Conservation (phyloP, 1,140 invertebrate genomes). For the Anastrepha obliqua region DNA sequence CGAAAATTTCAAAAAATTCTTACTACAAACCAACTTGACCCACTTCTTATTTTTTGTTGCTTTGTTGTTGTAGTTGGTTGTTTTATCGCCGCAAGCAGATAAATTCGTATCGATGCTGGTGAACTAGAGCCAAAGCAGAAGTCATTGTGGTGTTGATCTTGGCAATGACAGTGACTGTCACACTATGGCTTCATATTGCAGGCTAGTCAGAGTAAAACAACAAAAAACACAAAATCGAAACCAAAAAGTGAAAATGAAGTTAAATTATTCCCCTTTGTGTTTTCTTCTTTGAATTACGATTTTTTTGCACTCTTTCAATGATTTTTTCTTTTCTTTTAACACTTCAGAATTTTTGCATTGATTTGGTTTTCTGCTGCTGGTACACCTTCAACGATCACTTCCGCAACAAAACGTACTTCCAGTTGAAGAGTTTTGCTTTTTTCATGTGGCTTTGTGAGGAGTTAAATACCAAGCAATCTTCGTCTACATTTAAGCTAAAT, state of each 20-base stretch:
- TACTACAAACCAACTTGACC: constrained; percentile 35
- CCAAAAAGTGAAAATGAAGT: background rate
- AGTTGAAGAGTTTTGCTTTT: background rate
- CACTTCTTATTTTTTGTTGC: background rate
- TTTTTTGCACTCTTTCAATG: background rate
- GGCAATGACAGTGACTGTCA: constrained; percentile 4
- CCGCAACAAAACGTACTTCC: background rate
- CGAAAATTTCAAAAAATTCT: constrained; percentile 8
- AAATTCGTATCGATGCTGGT: background rate
- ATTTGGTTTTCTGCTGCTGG: background rate
- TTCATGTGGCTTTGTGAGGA: background rate
- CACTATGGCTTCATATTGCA: background rate
- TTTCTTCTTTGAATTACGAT: background rate
- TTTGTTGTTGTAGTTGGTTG: background rate
- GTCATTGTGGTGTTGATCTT: constrained; percentile 16
- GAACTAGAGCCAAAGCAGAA: background rate
- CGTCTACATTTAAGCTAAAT: too few species aligned
- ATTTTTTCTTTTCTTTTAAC: background rate
- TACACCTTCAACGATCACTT: constrained; percentile 18
- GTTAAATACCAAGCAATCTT: too few species aligned
- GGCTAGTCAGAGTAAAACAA: too few species aligned
- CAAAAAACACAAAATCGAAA: too few species aligned
- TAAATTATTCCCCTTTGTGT: background rate
- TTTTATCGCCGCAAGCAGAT: background rate
- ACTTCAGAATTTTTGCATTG: background rate